Evolutionary conservation across 2,797 vertebrate genomes (phyloP), one percentile per base, ranked within the genome.

Genomic region (Botia almorhae): DNA sequence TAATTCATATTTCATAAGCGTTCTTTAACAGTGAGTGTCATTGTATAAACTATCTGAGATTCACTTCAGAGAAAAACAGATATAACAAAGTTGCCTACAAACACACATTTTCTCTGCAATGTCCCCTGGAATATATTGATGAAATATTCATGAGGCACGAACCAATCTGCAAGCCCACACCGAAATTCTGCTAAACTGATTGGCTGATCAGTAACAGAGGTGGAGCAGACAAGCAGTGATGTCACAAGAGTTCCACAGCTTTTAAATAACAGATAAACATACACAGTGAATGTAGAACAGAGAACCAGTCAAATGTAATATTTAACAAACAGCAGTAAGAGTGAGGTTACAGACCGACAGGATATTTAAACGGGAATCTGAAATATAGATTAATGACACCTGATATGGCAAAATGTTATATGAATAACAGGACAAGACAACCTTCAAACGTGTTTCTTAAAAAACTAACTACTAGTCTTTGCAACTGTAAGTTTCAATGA

Each of bases 151-250:
- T 48, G 12, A 53, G 50, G 87, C 87, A 87, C 19, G n/a, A 87
- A 87, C 87, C 82, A 78, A 29, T n/a, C 73, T 60, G 1, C 48
- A 73, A 14, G 5, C n/a, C 14, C 55, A 78, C 17, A 46, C 17
- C 29, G 64, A 55, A 48, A 61, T 19, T 87, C 86, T 63, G 90
- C 90, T 88, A 85, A 87, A 72, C 91, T 91, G 91, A 93, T 36
- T 93, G 90, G 91, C 83, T 89, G 90, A 93, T 93, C 90, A 92
- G 92, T 76, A 33, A 87, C 89, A 78, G 86, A 61, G 87, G 86
- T 85, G 76, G 10, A 60, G 85, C 51, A 78, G 74, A 76, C 60
- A 4, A 83, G 74, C 48, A 61, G 81, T 74, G 55, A 70, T 21
- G 19, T 46, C 69, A 17, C 68, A n/a, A 21, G 53, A 67, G 21